These are phyloP conservation scores for Amia ocellicauda DNA, from an alignment of 2,113 vertebrate species.

Conservation along the genomic window DNA sequence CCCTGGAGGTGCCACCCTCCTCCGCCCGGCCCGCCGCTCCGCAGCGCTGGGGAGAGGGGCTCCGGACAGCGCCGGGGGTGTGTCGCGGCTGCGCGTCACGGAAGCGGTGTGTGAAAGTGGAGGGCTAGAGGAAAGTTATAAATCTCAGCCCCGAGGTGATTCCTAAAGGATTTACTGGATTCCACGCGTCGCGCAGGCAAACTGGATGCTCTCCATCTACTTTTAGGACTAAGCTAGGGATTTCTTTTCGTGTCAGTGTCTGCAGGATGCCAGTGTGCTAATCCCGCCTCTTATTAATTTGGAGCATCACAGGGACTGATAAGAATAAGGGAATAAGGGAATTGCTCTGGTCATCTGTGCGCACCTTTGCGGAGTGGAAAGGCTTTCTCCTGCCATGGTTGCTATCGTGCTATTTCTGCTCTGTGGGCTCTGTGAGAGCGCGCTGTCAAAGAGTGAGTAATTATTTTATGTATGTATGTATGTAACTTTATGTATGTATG, in stretches of 20 bases:
- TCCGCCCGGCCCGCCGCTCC: no score
- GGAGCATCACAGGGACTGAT: slow-evolving; percentile 2
- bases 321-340: not conserved
- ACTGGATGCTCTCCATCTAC: not conserved
- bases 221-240: not conserved
- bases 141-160: not conserved
- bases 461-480: not conserved
- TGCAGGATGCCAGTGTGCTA: slow-evolving; percentile 12
- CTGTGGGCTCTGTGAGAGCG: slow-evolving; percentile 62
- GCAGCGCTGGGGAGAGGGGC: no score
- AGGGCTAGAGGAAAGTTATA: not conserved
- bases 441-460: slow-evolving; percentile 61
- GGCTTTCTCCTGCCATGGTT: slow-evolving; percentile 48
- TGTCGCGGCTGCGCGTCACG: not conserved
- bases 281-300: not conserved
- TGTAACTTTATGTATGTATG: not conserved
- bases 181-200: not conserved
- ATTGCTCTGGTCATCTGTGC: not conserved
- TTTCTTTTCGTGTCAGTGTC: not conserved
- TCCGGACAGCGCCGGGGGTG: not conserved
- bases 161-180: not conserved
- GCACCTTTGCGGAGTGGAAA: slow-evolving; percentile 26
- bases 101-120: not conserved
- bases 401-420: slow-evolving; percentile 51
- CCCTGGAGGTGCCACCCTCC: no score